Percentiles rank a stretch among this genome's conserved stretches.
phyloP scores from a whole-genome alignment of 2,113 vertebrate genomes.

The Oncorhynchus masou region DNA sequence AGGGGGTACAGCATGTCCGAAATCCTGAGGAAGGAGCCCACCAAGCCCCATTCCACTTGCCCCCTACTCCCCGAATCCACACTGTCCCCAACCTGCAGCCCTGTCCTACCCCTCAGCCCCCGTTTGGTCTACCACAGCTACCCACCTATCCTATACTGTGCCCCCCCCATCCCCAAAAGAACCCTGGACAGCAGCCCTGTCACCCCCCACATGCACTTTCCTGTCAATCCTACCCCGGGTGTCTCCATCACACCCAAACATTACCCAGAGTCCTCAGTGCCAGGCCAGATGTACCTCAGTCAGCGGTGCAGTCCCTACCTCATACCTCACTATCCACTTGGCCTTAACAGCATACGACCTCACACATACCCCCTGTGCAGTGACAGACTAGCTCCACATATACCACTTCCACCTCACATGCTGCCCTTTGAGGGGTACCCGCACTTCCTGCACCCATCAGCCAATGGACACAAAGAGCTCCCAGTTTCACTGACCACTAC shows the following conservation, averaged over 20 bases:
- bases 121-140: conserved; percentile 44
- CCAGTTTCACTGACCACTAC: conserved; percentile 63
- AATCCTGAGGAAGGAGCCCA: conserved; percentile 60
- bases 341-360: conserved; percentile 52
- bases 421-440: conserved; percentile 48
- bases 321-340: conserved; percentile 54
- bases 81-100: conserved; percentile 30
- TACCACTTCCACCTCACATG: conserved; percentile 39
- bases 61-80: conserved; percentile 17
- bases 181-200: conserved; percentile 21
- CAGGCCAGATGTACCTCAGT: conserved; percentile 28
- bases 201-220: conserved; percentile 44
- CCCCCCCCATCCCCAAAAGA: conserved; percentile 43
- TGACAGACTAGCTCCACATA: conserved; percentile 48
- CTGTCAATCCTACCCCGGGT: conserved; percentile 37
- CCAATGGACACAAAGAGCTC: conserved; percentile 6
- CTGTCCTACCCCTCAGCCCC: conserved; percentile 50
- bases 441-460: conserved; percentile 38
- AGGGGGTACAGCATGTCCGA: conserved; percentile 68
- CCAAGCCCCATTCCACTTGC: conserved; percentile 24
- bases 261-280: conserved; percentile 37
- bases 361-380: conserved; percentile 49
- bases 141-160: conserved; percentile 37
- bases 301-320: conserved; percentile 45
- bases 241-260: conserved; percentile 24